Percentiles rank a stretch among this genome's conserved stretches.
Evolutionary conservation across 2,113 vertebrate genomes (phyloP).

Genomic region (Cyprinodon variegatus): DNA sequence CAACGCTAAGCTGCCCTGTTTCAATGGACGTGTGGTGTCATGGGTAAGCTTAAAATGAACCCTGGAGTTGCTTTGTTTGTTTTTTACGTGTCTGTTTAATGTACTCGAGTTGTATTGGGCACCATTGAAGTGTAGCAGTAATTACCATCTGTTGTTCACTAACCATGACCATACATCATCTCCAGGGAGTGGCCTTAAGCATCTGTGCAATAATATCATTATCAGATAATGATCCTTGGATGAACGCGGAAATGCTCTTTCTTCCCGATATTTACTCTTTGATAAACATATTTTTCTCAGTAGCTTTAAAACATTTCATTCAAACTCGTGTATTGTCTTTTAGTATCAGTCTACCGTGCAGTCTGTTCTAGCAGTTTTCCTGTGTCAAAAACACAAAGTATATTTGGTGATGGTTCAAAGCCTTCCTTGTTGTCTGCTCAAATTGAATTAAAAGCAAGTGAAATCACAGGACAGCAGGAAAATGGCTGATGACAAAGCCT

Average conservation of each 20-base stretch:
- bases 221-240: slow-evolving; percentile 42
- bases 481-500: slow-evolving; percentile 50
- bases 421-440: slow-evolving; percentile 36
- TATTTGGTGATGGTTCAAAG: slow-evolving; percentile 43
- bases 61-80: slow-evolving; percentile 15
- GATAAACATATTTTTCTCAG: not conserved
- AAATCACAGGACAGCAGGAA: slow-evolving; percentile 71
- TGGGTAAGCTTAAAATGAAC: slow-evolving; percentile 85
- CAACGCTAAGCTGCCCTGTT: slow-evolving; percentile 93
- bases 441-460: slow-evolving; percentile 72
- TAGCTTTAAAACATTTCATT: not conserved
- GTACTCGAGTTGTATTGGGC: slow-evolving; percentile 10
- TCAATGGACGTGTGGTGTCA: slow-evolving; percentile 98
- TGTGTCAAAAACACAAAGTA: slow-evolving; percentile 38
- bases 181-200: slow-evolving; percentile 34
- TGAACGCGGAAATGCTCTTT: not conserved
- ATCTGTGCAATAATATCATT: slow-evolving; percentile 49
- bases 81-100: slow-evolving; percentile 15
- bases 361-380: slow-evolving; percentile 28
- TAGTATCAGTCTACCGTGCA: not conserved
- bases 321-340: slow-evolving; percentile 2
- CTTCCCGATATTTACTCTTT: not conserved
- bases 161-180: slow-evolving; percentile 28
- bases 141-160: slow-evolving; percentile 57
- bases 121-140: slow-evolving; percentile 35